Evolutionary conservation across 2,888 invertebrate species (phyloP).

Genomic region (Silvanus unidentatus): DNA sequence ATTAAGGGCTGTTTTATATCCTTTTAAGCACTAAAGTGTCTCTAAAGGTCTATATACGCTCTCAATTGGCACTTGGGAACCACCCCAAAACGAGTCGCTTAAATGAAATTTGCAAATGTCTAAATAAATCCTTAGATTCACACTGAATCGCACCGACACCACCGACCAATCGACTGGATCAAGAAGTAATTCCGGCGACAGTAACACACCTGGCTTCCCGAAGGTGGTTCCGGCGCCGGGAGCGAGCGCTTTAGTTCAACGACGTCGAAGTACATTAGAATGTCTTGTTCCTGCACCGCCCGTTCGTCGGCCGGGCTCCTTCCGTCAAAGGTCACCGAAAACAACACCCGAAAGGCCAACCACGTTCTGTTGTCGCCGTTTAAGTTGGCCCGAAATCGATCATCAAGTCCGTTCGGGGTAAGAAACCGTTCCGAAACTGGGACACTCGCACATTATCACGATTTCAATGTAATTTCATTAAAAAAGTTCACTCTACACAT

Average conservation of each 20-base stretch:
- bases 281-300: conserved; percentile 40
- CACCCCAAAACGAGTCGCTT: too few relatives aligned
- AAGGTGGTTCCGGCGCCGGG: conserved; percentile 68
- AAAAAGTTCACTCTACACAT: too few relatives aligned
- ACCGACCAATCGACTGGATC: conserved; percentile 35
- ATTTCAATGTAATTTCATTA: too few relatives aligned
- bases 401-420: conserved; percentile 78
- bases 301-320: conserved; percentile 48
- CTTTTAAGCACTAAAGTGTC: too few relatives aligned
- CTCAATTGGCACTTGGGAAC: too few relatives aligned
- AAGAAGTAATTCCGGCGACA: conserved; percentile 44
- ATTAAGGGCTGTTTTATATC: too few relatives aligned
- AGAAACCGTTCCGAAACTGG: conserved; percentile 38
- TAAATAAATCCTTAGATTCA: conserved; percentile 38
- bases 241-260: conserved; percentile 50
- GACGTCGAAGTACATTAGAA: conserved; percentile 60
- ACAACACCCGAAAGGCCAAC: conserved; percentile 58
- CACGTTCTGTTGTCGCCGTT: conserved; percentile 69
- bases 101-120: too few relatives aligned
- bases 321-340: conserved; percentile 49
- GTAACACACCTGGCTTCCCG: conserved; percentile 57
- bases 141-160: conserved; percentile 40
- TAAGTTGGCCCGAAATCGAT: conserved; percentile 82
- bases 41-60: too few relatives aligned
- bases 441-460: too few relatives aligned